Percentiles rank a stretch among this genome's conserved stretches.
phyloP scores from a whole-genome alignment of 2,797 vertebrate species.

The Percopsis omiscomaycus region DNA sequence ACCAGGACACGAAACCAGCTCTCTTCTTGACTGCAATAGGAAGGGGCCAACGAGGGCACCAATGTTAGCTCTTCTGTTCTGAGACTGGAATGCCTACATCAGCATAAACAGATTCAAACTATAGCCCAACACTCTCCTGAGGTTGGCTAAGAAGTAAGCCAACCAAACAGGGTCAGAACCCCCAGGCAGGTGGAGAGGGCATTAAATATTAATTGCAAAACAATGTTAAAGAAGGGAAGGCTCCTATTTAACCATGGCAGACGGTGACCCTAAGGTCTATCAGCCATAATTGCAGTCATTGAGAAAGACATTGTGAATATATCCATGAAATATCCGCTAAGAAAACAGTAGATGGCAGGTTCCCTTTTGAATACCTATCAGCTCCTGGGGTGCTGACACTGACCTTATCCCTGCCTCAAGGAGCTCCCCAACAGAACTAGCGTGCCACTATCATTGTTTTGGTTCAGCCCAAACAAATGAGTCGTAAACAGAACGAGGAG shows the following conservation, averaged over 20 bases:
- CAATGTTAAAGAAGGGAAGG: conserved; percentile 32
- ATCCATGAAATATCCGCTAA: conserved; percentile 40
- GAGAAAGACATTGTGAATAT: conserved; percentile 30
- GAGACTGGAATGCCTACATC: conserved; percentile 13
- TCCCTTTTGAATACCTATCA: background rate
- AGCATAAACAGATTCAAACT: conserved; percentile 23
- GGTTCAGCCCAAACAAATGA: background rate
- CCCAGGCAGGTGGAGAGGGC: conserved; percentile 11
- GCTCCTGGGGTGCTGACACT: background rate
- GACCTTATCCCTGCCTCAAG: no score
- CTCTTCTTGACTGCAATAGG: no score
- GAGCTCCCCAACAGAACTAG: no score
- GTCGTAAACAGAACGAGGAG: no score
- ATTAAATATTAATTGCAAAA: conserved; percentile 50
- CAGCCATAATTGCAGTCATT: conserved; percentile 17
- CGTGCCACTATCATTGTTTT: no score
- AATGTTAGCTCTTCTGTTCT: conserved; percentile 4
- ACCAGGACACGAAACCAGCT: no score
- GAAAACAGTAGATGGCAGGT: no score
- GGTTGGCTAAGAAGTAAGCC: background rate
- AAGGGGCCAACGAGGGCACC: no score
- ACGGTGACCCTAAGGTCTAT: conserved; percentile 26
- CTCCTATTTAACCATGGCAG: conserved; percentile 1
- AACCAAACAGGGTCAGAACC: background rate
- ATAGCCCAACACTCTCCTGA: no score